Evolutionary conservation across 2,113 vertebrate genomes (phyloP).

Genomic region (Corythornis cristatus): DNA sequence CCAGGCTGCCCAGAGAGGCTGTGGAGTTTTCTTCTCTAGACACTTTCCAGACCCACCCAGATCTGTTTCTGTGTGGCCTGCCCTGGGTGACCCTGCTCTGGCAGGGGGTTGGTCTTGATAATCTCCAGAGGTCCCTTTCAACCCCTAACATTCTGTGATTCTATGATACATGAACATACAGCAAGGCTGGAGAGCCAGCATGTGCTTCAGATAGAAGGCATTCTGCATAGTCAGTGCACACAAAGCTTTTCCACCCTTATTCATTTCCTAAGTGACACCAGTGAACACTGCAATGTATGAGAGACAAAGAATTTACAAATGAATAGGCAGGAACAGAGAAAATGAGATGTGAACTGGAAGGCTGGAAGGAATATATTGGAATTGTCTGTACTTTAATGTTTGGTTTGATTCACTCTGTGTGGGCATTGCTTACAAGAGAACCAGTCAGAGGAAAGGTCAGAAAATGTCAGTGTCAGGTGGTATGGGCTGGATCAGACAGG

Average conservation of each 20-base stretch:
- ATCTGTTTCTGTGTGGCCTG: too few relatives aligned
- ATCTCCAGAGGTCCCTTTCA: too few relatives aligned
- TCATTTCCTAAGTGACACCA: conserved; percentile 30
- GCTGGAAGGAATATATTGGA: background rate
- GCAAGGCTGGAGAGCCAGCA: background rate
- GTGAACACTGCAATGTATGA: background rate
- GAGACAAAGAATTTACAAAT: conserved; percentile 40
- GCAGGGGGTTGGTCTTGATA: too few relatives aligned
- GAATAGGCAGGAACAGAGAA: conserved; percentile 36
- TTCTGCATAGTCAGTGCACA: background rate
- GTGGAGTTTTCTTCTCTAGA: too few relatives aligned
- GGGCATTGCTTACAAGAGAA: conserved; percentile 5
- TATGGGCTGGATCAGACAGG: background rate
- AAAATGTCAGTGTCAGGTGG: background rate
- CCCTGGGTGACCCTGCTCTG: too few relatives aligned
- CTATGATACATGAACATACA: background rate
- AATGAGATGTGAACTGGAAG: conserved; percentile 22
- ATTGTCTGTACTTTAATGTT: conserved; percentile 13
- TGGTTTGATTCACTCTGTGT: conserved; percentile 20
- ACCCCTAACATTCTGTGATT: too few relatives aligned
- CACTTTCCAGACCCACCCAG: too few relatives aligned
- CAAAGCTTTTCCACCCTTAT: background rate
- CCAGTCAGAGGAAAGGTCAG: conserved; percentile 25
- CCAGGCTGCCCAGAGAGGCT: too few relatives aligned
- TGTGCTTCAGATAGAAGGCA: background rate